Evolutionary conservation across 1,140 invertebrate species (phyloP), one percentile per base, ranked within the genome.

Genomic region (Polypedilum pembai): DNA sequence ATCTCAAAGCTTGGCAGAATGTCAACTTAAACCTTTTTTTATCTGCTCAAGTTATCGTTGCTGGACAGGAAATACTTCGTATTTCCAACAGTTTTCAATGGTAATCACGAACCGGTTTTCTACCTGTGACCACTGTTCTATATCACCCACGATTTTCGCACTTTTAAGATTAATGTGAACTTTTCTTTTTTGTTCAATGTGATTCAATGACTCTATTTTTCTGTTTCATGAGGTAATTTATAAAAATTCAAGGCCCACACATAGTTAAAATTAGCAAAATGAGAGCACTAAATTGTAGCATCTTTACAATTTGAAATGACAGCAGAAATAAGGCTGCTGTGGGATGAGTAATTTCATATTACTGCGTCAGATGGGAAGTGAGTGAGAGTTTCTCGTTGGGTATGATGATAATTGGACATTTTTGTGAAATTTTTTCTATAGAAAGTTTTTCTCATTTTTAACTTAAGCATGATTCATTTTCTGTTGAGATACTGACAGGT

Each of bases 131-230:
- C 24, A 33, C 24, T n/a, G n/a, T 12, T 56, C 8, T 56, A n/a
- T n/a, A 56, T 56, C 45, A n/a, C 45, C 45, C n/a, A 56, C 45
- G 45, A 56, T 56, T 33, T 56, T 56, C 45, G 45, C 45, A 56
- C 45, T 56, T 33, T 33, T n/a, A 56, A 56, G n/a, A 56, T 56
- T 56, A 56, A n/a, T 12, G 4, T 12, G 45, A 12, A n/a, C 12
- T 56, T 56, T 12, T 33, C 1, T 45, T 45, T 45, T 45, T 56
- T 56, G 45, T 12, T 56, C 45, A 56, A 56, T 56, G 4, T n/a
- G 45, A 56, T 56, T 56, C 45, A 56, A 56, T 56, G 45, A 56
- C 45, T 56, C 45, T 56, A 3, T 33, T 33, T 56, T 56, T 4
- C 12, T 56, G 45, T 15, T 33, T n/a, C 3, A 56, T 56, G 45